These are phyloP conservation scores for Nannoperca australis DNA, from an alignment of 2,797 vertebrate genomes.

Conservation along the genomic window DNA sequence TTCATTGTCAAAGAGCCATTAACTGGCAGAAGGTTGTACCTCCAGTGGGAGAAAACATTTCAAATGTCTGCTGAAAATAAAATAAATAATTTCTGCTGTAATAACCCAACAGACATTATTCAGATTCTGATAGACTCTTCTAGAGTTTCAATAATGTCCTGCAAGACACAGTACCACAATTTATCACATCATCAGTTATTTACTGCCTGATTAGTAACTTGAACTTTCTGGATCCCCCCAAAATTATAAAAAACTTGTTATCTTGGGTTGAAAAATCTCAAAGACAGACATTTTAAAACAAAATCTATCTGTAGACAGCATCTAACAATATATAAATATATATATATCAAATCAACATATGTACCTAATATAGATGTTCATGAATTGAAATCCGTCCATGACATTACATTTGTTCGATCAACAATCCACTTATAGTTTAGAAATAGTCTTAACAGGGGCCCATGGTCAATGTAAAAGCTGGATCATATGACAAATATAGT, in stretches of 20 bases:
- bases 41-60: neutral
- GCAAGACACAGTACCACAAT: neutral
- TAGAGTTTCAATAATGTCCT: neutral
- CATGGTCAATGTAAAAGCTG: neutral
- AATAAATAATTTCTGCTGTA: neutral
- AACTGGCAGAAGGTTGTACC: constrained; percentile 8
- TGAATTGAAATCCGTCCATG: neutral
- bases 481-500: constrained; percentile 9
- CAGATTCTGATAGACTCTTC: neutral
- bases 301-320: neutral
- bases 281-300: neutral
- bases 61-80: neutral
- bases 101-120: neutral
- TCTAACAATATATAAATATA: neutral
- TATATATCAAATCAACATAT: too few species aligned
- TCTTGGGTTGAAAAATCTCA: neutral
- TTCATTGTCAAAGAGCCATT: neutral
- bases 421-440: neutral
- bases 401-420: neutral
- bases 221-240: neutral
- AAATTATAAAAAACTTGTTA: neutral
- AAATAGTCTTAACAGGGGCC: neutral
- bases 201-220: neutral
- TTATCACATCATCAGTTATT: neutral
- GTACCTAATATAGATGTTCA: neutral